Percentiles rank a stretch among this genome's conserved stretches.
Conservation (phyloP, 2,888 invertebrate genomes). For the Idaea dimidiata region DNA sequence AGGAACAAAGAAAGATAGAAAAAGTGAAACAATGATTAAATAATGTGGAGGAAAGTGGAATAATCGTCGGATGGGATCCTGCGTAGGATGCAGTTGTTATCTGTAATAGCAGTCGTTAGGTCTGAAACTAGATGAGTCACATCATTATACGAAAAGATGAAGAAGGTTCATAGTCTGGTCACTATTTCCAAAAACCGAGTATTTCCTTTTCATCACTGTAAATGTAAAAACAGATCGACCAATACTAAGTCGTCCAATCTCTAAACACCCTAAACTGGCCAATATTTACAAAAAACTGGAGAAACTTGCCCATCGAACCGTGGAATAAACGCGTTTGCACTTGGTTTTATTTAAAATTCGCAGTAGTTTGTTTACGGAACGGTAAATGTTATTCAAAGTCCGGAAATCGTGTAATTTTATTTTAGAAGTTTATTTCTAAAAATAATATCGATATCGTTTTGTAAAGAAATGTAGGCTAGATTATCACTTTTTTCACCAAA, state of each 20-base stretch:
- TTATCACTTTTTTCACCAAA: not conserved
- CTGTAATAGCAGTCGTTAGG: too few relatives aligned
- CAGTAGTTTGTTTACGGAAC: conserved; percentile 21
- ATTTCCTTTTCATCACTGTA: too few relatives aligned
- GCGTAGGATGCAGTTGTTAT: too few relatives aligned
- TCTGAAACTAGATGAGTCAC: too few relatives aligned
- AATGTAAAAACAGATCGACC: conserved; percentile 14
- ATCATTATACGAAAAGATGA: too few relatives aligned
- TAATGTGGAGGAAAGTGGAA: too few relatives aligned
- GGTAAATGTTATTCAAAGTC: conserved; percentile 3
- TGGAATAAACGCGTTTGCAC: conserved; percentile 10
- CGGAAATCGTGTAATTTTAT: not conserved
- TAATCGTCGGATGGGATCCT: too few relatives aligned
- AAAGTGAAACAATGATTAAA: too few relatives aligned
- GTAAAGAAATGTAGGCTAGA: not conserved
- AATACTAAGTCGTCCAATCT: not conserved
- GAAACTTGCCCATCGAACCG: conserved; percentile 16
- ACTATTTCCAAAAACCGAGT: too few relatives aligned
- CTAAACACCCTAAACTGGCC: not conserved
- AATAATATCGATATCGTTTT: not conserved
- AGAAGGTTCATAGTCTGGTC: too few relatives aligned
- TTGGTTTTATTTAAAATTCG: conserved; percentile 23
- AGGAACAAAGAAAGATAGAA: too few relatives aligned
- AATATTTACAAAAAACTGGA: conserved; percentile 25
- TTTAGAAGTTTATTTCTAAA: not conserved